Evolutionary conservation across 2,888 invertebrate genomes (phyloP), one percentile per base, ranked within the genome.

Genomic region (Trileptium ribeirensis): DNA sequence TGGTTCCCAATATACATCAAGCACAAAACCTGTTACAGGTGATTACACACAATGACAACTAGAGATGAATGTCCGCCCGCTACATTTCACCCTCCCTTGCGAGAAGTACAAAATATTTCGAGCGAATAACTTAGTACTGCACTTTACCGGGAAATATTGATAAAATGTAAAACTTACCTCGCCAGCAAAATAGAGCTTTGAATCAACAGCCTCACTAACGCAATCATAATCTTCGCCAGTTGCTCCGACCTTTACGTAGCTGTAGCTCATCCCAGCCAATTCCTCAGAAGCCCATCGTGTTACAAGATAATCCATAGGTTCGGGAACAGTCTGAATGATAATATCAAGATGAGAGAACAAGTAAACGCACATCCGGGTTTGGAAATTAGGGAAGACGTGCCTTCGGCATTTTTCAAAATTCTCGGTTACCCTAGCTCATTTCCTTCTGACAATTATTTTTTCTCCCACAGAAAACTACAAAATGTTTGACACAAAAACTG

Each of bases 161-260:
- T n/a, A n/a, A n/a, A 74, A 64, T 24, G 3, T 8, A 64, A 64
- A 8, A 39, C 79, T 84, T 83, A 90, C 90, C 88, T 91, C 91
- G 82, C 91, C 91, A 67, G 90, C 90, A 85, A 91, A 91, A 85
- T 86, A 90, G 15, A 91, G 31, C 81, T 87, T 89, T 29, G 87
- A 84, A 24, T 87, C 85, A n/a, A 90, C 84, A 24, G 88, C 85
- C 81, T 87, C 85, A 24, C 90, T 89, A 81, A 91, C 81, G 36
- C 84, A 82, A 80, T 90, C 89, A 84, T 90, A 90, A 36, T 87
- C 85, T 1, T 88, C 87, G 0, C 88, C 89, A 29, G 84, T 85
- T 15, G 87, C 87, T 19, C 89, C 89, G 0, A 89, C 88, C 40
- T 89, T 89, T 1, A 91, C 86, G 83, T 88, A 90, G 70, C 89